Percentiles rank a stretch among this genome's conserved stretches.
phyloP scores from a whole-genome alignment of 2,797 vertebrate species.

The Rallus crepitans region DNA sequence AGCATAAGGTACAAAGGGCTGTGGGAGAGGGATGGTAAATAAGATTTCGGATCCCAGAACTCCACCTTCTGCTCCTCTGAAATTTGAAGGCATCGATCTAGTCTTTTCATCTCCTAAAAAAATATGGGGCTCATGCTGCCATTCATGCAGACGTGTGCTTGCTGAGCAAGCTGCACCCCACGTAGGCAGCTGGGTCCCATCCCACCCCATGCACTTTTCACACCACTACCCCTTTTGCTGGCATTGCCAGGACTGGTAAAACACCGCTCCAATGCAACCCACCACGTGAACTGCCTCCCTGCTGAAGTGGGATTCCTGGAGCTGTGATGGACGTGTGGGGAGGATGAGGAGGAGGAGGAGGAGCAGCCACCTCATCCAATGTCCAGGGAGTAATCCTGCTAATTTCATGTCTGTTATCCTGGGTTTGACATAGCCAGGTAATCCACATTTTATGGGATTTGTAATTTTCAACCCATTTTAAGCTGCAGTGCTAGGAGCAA shows the following conservation, averaged over 20 bases:
- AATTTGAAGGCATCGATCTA: background rate
- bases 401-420: background rate
- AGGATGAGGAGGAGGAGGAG: background rate
- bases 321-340: too few species aligned
- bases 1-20: background rate
- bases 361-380: background rate
- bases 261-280: accelerated
- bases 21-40: background rate
- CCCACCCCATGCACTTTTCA: background rate
- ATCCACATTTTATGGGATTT: background rate
- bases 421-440: background rate
- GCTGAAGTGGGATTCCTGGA: background rate
- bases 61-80: background rate
- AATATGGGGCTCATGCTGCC: background rate
- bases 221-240: background rate
- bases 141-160: accelerated
- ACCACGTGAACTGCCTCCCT: background rate
- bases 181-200: background rate
- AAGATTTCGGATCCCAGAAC: background rate
- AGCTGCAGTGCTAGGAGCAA: background rate
- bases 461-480: background rate
- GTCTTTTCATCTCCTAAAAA: background rate
- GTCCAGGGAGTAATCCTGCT: background rate
- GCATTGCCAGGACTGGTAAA: background rate
- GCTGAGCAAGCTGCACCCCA: background rate